Evolutionary conservation across 2,888 invertebrate species (phyloP).

Genomic region (Ashinkailepas kermadecensis): DNA sequence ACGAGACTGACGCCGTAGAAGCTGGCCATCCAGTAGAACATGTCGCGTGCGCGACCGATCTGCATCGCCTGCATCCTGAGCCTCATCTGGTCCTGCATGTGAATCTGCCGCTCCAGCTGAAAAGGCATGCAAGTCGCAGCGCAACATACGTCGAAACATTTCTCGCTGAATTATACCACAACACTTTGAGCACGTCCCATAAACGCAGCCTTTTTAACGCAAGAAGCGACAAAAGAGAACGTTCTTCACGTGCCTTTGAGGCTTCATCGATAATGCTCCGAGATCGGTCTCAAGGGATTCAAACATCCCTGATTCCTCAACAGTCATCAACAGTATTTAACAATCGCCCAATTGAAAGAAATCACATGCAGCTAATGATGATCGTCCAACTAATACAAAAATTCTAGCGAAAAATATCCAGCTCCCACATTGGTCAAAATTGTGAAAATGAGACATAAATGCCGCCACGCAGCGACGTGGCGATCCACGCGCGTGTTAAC

Average conservation of each 20-base stretch:
- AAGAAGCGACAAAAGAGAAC: not conserved
- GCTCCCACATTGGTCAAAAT: not conserved
- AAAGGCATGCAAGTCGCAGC: slow-evolving; percentile 6
- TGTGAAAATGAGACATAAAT: not conserved
- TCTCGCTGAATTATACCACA: too few species aligned
- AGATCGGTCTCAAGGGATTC: too few species aligned
- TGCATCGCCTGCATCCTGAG: slow-evolving; percentile 63
- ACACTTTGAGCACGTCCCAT: not conserved
- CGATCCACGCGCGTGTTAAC: too few species aligned
- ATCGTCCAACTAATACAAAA: too few species aligned
- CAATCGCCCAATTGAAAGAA: too few species aligned
- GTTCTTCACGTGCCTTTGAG: too few species aligned
- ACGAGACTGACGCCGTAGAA: slow-evolving; percentile 56
- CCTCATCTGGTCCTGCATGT: slow-evolving; percentile 69
- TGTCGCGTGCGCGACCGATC: slow-evolving; percentile 61
- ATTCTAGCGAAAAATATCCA: too few species aligned
- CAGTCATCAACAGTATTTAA: too few species aligned
- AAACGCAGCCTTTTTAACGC: not conserved
- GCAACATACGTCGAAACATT: too few species aligned
- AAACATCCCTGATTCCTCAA: too few species aligned
- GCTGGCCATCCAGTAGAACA: slow-evolving; percentile 61
- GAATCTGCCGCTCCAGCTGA: slow-evolving; percentile 68
- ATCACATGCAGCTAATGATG: too few species aligned
- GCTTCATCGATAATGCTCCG: too few species aligned
- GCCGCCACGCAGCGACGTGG: not conserved